phyloP scores from a whole-genome alignment of 2,888 invertebrate genomes.

The Axea sp. region DNA sequence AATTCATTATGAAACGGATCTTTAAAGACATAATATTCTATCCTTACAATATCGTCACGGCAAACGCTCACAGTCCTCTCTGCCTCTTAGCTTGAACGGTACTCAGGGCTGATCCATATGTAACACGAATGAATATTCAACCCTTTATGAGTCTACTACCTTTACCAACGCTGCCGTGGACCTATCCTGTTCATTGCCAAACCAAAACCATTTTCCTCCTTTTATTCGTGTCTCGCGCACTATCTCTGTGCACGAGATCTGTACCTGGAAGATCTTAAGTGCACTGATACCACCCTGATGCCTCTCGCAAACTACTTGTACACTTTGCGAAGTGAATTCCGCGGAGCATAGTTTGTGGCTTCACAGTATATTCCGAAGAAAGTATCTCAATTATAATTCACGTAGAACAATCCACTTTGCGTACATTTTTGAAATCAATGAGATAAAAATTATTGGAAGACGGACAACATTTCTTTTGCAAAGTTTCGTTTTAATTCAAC shows the following conservation, averaged over 20 bases:
- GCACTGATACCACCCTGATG: conserved; percentile 70
- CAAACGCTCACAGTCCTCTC: conserved; percentile 37
- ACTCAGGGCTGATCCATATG: conserved; percentile 78
- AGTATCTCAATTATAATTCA: conserved; percentile 20
- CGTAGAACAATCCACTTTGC: too few species aligned
- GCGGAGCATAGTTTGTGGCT: conserved; percentile 39
- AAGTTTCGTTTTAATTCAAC: too few species aligned
- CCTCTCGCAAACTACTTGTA: conserved; percentile 48
- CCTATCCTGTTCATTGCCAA: conserved; percentile 60
- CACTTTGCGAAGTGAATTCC: conserved; percentile 43
- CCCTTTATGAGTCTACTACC: conserved; percentile 67
- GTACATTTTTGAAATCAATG: too few species aligned
- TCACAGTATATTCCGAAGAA: conserved; percentile 22
- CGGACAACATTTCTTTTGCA: too few species aligned
- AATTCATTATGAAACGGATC: conserved; percentile 6
- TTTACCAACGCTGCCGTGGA: conserved; percentile 65
- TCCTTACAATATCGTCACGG: conserved; percentile 42
- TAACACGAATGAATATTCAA: conserved; percentile 79
- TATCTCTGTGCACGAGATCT: conserved; percentile 54
- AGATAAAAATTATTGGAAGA: too few species aligned
- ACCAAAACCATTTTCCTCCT: conserved; percentile 64
- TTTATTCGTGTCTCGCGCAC: conserved; percentile 32
- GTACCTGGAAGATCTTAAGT: conserved; percentile 72
- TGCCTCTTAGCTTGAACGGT: conserved; percentile 63
- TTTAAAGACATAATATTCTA: conserved; percentile 68